Conservation (phyloP, 2,113 vertebrate species). For the Plecotus auritus region DNA sequence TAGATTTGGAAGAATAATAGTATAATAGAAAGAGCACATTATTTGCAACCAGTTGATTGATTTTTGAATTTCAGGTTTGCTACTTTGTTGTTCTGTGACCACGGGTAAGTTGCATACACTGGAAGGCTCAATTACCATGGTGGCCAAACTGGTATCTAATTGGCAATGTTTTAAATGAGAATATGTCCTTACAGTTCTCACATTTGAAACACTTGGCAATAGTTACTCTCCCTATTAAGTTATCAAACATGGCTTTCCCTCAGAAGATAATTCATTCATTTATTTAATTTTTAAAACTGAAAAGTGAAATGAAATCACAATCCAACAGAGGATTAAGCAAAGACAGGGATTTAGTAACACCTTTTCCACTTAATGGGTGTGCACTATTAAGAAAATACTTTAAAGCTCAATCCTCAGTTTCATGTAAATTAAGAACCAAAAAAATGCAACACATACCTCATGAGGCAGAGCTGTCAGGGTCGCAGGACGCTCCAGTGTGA, state of each 20-base stretch:
- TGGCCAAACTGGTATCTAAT: not conserved
- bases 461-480: no score
- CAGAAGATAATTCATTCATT: not conserved
- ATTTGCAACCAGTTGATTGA: not conserved
- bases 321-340: not conserved
- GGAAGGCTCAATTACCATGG: not conserved
- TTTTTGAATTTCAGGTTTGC: not conserved
- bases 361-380: not conserved
- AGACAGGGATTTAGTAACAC: not conserved
- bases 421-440: not conserved
- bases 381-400: not conserved
- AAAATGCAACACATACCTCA: not conserved
- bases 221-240: not conserved
- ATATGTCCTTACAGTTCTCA: not conserved
- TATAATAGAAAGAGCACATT: not conserved
- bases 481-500: no score
- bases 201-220: not conserved
- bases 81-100: not conserved
- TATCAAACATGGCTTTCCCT: not conserved
- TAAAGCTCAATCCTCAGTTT: not conserved
- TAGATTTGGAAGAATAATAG: not conserved
- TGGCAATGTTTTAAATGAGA: not conserved
- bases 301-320: not conserved
- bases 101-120: not conserved
- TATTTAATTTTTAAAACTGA: not conserved